phyloP scores from a whole-genome alignment of 2,113 vertebrate species.

The Bubo bubo region DNA sequence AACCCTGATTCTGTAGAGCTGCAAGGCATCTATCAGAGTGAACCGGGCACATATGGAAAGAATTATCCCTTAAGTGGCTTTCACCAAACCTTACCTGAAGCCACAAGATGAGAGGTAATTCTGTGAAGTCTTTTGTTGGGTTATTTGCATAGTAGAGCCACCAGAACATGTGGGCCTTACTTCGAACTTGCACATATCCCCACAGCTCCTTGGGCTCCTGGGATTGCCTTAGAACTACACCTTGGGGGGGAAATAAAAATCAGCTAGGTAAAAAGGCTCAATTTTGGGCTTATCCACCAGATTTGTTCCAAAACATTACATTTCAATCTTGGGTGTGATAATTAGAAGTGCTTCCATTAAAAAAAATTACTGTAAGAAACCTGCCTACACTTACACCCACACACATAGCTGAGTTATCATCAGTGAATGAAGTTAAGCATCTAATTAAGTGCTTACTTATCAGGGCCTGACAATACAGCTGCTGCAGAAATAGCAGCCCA shows the following conservation, averaged over 20 bases:
- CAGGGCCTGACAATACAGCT: neutral
- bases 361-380: neutral
- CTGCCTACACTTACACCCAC: neutral
- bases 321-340: neutral
- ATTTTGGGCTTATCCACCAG: neutral
- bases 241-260: neutral
- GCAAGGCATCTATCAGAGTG: neutral
- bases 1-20: neutral
- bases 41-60: neutral
- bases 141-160: slow-evolving; percentile 90
- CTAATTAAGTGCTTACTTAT: neutral
- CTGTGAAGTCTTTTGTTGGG: slow-evolving; percentile 70
- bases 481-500: neutral
- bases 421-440: neutral
- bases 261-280: neutral
- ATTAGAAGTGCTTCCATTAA: neutral
- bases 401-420: neutral
- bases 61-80: neutral
- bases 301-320: neutral
- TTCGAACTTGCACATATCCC: slow-evolving; percentile 88
- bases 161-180: slow-evolving; percentile 95
- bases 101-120: slow-evolving; percentile 92
- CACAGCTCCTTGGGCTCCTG: slow-evolving; percentile 78
- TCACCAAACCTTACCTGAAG: slow-evolving; percentile 83
- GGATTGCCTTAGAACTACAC: slow-evolving; percentile 10